Conservation (phyloP, 2,888 invertebrate species). For the Morpho achilles region DNA sequence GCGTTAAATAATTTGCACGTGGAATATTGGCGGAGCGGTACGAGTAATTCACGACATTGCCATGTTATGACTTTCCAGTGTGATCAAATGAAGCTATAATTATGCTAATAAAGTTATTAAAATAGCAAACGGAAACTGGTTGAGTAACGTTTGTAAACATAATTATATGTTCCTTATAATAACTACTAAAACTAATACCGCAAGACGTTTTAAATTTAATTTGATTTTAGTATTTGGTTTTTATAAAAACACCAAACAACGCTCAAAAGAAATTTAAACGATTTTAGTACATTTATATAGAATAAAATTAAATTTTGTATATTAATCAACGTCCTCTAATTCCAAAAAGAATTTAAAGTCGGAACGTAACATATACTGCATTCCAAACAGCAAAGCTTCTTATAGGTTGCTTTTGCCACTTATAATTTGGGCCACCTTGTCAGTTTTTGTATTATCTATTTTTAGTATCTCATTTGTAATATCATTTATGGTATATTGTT, state of each 20-base stretch:
- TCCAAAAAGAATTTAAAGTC: slow-evolving; percentile 32
- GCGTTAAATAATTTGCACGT: slow-evolving; percentile 10
- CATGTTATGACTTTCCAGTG: slow-evolving; percentile 26
- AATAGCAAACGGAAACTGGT: slow-evolving; percentile 45
- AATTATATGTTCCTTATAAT: slow-evolving; percentile 8
- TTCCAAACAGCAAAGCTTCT: slow-evolving; percentile 31
- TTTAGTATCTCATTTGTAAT: too few relatives aligned
- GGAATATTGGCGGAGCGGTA: not conserved
- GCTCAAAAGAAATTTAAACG: too few relatives aligned
- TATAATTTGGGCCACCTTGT: slow-evolving; percentile 53
- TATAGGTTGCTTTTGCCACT: slow-evolving; percentile 39
- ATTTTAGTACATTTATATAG: too few relatives aligned
- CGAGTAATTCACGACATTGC: slow-evolving; percentile 5
- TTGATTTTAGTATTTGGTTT: too few relatives aligned
- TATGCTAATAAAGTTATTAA: slow-evolving; percentile 63
- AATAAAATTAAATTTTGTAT: too few relatives aligned
- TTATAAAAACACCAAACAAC: too few relatives aligned
- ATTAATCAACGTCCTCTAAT: slow-evolving; percentile 23
- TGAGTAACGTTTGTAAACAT: slow-evolving; percentile 30
- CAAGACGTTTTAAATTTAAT: too few relatives aligned
- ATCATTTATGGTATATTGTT: slow-evolving; percentile 54
- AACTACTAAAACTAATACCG: slow-evolving; percentile 1
- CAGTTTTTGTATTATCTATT: slow-evolving; percentile 43
- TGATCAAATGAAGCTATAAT: slow-evolving; percentile 51
- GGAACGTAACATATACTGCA: slow-evolving; percentile 31